Percentiles rank a stretch among this genome's conserved stretches.
Evolutionary conservation across 2,797 vertebrate species (phyloP).

Genomic region (Notolepis coatsorum): DNA sequence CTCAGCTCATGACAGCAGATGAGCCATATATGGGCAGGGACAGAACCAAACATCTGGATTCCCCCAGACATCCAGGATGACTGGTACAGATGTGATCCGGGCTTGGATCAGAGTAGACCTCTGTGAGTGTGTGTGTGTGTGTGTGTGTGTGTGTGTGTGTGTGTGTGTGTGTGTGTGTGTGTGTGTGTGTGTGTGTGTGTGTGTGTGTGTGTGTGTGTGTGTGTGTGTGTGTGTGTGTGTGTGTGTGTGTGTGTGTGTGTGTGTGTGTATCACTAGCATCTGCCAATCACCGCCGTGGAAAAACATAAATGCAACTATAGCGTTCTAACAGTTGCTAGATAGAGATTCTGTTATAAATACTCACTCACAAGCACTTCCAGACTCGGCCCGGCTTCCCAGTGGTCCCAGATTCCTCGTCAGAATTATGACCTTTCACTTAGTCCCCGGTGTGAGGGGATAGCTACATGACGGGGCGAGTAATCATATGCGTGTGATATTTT

Average conservation of each 20-base stretch:
- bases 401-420: constrained; percentile 1
- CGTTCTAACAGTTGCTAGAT: constrained; percentile 1
- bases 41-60: constrained; percentile 42
- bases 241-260: too few species aligned
- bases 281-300: constrained; percentile 28
- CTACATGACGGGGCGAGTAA: too few species aligned
- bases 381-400: background rate
- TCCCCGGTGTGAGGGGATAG: background rate
- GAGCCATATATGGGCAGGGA: constrained; percentile 54
- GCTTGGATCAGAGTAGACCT: background rate
- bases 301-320: constrained; percentile 36
- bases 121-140: too few species aligned
- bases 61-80: constrained; percentile 71
- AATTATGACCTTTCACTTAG: background rate
- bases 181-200: too few species aligned
- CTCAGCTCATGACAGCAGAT: constrained; percentile 53
- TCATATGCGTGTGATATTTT: background rate
- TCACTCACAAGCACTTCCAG: constrained; percentile 3
- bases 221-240: too few species aligned
- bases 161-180: too few species aligned
- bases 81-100: constrained; percentile 47
- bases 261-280: constrained; percentile 55
- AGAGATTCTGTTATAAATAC: constrained; percentile 20
- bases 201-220: too few species aligned
- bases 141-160: too few species aligned